Percentiles rank a stretch among this genome's conserved stretches.
Conservation (phyloP, 2,797 vertebrate species). For the Remorina albescens region DNA sequence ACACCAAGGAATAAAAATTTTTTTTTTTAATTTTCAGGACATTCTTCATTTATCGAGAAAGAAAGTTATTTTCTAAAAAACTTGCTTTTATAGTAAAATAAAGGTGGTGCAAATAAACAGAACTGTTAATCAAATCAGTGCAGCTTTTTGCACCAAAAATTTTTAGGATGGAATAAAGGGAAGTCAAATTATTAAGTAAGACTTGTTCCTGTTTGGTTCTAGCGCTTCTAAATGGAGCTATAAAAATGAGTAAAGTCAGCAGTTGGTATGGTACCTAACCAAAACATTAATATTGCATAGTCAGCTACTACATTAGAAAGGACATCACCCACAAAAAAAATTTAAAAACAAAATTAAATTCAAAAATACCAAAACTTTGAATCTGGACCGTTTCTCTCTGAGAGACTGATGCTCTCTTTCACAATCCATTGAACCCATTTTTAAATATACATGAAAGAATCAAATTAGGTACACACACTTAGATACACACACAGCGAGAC, state of each 20-base stretch:
- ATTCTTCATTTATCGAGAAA: neutral
- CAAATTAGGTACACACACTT: no score
- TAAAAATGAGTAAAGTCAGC: neutral
- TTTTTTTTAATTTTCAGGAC: neutral
- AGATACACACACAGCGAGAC: no score
- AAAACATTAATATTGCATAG: neutral
- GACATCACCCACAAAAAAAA: neutral
- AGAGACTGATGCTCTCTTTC: neutral
- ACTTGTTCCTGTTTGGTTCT: slow-evolving; percentile 16
- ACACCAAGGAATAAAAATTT: neutral
- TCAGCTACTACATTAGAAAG: neutral
- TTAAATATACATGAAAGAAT: neutral
- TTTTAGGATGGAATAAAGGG: slow-evolving; percentile 1
- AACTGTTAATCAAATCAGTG: neutral
- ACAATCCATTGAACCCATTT: neutral
- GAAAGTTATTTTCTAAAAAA: neutral
- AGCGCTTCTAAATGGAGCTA: slow-evolving; percentile 12
- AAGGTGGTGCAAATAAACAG: neutral
- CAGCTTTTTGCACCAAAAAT: neutral
- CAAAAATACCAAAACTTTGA: neutral
- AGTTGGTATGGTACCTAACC: neutral
- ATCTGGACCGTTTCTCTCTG: neutral
- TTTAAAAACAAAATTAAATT: neutral
- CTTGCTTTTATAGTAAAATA: neutral
- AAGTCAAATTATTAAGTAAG: slow-evolving; percentile 24